These are phyloP conservation scores for Kradibia gibbosae DNA, from an alignment of 1,140 invertebrate genomes.

Conservation along the genomic window DNA sequence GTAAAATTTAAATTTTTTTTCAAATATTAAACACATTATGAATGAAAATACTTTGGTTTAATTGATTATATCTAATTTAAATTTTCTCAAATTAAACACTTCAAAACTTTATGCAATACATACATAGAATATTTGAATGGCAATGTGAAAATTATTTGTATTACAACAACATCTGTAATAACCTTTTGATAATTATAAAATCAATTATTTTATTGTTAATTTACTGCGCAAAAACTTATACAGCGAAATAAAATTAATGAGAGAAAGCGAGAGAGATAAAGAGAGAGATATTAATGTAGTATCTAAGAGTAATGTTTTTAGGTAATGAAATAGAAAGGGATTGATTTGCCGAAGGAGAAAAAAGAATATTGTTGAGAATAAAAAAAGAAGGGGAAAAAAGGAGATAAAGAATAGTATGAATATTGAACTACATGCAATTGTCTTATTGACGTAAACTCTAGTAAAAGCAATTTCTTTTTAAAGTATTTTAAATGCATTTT, in stretches of 20 bases:
- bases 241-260: background rate
- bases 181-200: background rate
- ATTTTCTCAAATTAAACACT: slow-evolving; percentile 25
- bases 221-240: slow-evolving; percentile 15
- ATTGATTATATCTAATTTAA: background rate
- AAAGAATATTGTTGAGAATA: too few relatives aligned
- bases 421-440: slow-evolving; percentile 14
- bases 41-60: background rate
- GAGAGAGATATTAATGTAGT: too few relatives aligned
- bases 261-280: slow-evolving; percentile 12
- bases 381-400: background rate
- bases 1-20: too few relatives aligned
- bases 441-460: slow-evolving; percentile 5
- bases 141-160: slow-evolving; percentile 20
- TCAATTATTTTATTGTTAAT: slow-evolving; percentile 23
- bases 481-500: too few relatives aligned
- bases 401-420: background rate
- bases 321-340: too few relatives aligned
- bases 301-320: too few relatives aligned
- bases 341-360: too few relatives aligned
- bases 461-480: slow-evolving; percentile 31
- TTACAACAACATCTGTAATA: slow-evolving; percentile 8
- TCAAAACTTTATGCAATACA: slow-evolving; percentile 10
- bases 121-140: background rate
- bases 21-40: background rate